phyloP scores from a whole-genome alignment of 2,113 vertebrate species.

The Aptenodytes patagonicus region DNA sequence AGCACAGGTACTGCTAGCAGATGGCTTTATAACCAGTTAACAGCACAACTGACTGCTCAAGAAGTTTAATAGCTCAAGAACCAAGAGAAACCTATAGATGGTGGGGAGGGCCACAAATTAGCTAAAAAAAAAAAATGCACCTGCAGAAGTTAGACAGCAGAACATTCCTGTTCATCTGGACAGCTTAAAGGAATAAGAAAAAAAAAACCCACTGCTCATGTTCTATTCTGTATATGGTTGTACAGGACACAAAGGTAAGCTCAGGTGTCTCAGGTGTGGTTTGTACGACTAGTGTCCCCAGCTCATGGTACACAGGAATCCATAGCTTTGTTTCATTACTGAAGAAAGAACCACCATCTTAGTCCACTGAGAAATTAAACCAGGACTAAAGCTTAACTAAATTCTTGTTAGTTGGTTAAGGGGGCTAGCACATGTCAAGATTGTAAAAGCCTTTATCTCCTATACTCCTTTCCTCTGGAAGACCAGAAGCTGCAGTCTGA shows the following conservation, averaged over 20 bases:
- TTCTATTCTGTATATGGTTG: background rate
- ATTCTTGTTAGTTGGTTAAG: background rate
- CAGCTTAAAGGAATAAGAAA: background rate
- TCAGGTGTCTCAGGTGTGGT: background rate
- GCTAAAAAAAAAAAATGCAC: background rate
- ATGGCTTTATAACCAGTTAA: background rate
- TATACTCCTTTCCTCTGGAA: background rate
- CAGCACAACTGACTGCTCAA: background rate
- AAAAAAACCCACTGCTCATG: background rate
- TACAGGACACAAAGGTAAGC: background rate
- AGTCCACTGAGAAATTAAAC: background rate
- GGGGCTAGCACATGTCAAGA: background rate
- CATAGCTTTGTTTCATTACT: background rate
- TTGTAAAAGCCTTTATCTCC: background rate
- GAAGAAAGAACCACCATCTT: background rate
- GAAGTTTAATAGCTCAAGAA: background rate
- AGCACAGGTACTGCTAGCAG: background rate
- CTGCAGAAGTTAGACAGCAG: background rate
- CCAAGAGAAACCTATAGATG: background rate
- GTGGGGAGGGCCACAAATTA: background rate
- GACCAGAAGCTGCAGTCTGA: background rate
- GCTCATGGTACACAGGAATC: background rate
- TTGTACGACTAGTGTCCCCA: background rate
- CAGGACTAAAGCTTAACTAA: background rate
- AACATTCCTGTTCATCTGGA: background rate